Conservation (phyloP, 2,797 vertebrate species). For the Cebuella pygmaea region DNA sequence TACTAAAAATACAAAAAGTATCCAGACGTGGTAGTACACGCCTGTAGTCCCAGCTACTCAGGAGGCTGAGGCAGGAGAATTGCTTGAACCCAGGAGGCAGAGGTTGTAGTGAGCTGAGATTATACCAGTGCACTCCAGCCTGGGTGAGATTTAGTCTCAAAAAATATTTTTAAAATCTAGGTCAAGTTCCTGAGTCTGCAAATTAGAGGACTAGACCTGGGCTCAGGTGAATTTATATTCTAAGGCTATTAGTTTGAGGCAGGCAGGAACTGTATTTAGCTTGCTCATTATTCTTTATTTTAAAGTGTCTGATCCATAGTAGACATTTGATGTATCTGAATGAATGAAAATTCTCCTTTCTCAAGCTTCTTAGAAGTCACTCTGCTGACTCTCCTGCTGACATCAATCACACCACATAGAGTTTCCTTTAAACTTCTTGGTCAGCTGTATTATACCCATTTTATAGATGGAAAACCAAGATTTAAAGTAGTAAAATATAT, state of each 20-base stretch:
- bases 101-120: too few species aligned
- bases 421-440: slow-evolving; percentile 22
- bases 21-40: too few species aligned
- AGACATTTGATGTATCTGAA: neutral
- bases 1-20: too few species aligned
- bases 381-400: neutral
- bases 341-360: slow-evolving; percentile 9
- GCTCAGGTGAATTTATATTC: neutral
- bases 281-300: neutral
- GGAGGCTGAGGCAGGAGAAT: too few species aligned
- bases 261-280: neutral
- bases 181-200: slow-evolving; percentile 37
- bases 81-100: too few species aligned
- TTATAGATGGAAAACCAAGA: neutral
- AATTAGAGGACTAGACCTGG: neutral
- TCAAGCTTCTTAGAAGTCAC: neutral
- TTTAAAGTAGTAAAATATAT: neutral
- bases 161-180: neutral
- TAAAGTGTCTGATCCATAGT: neutral
- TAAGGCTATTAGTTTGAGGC: neutral
- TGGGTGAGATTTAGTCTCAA: neutral
- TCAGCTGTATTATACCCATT: neutral
- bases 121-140: too few species aligned
- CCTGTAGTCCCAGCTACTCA: too few species aligned
- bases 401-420: neutral